Conservation (phyloP, 2,888 invertebrate genomes). For the Netelia melanura region DNA sequence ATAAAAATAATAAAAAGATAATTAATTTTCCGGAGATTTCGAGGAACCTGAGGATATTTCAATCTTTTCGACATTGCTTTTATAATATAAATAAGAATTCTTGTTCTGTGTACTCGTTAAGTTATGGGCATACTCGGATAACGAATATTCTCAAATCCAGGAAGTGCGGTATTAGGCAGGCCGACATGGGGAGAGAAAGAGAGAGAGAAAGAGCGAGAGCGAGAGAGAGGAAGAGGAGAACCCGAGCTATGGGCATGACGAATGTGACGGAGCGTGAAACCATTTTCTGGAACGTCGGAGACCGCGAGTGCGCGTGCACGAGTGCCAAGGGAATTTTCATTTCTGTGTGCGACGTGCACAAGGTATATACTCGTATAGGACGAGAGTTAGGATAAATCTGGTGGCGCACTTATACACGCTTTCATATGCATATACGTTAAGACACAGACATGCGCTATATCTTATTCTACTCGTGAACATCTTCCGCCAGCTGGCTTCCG, state of each 20-base stretch:
- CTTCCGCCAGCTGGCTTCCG: slow-evolving; percentile 82
- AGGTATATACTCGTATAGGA: not conserved
- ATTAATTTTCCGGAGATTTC: not conserved
- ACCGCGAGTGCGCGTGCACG: slow-evolving; percentile 36
- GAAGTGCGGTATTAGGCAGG: slow-evolving; percentile 23
- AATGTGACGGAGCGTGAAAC: slow-evolving; percentile 71
- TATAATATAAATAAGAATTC: too few relatives aligned
- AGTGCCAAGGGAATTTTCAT: slow-evolving; percentile 53
- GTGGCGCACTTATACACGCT: slow-evolving; percentile 32
- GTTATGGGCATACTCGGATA: not conserved
- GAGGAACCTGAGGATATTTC: too few relatives aligned
- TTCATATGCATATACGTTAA: slow-evolving; percentile 2
- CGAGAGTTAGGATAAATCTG: slow-evolving; percentile 77
- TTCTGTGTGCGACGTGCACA: not conserved
- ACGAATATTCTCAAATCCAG: slow-evolving; percentile 10
- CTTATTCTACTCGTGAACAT: slow-evolving; percentile 70
- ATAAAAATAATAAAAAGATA: not conserved
- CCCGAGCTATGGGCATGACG: slow-evolving; percentile 60
- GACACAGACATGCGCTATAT: slow-evolving; percentile 24
- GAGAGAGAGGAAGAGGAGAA: slow-evolving; percentile 17
- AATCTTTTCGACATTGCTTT: too few relatives aligned
- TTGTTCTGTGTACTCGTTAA: not conserved
- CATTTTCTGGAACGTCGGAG: slow-evolving; percentile 71
- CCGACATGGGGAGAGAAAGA: slow-evolving; percentile 1
- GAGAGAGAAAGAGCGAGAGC: slow-evolving; percentile 21